Base-by-base conservation (phyloP, 2,113 vertebrate species). In the Zosterops japonicus region DNA sequence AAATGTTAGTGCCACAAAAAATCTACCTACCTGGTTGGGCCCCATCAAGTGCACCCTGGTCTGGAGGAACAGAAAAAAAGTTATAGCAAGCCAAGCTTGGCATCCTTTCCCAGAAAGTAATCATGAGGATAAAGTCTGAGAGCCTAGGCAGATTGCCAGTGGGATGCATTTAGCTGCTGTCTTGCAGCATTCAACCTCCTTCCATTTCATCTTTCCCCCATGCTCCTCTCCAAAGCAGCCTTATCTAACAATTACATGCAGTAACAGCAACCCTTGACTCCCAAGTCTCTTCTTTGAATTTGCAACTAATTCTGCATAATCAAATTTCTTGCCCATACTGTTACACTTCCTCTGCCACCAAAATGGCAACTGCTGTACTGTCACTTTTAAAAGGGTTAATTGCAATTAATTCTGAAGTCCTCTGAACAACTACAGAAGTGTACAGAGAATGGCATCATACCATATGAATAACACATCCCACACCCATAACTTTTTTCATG, bases 41-140 rank as follows among this genome's bases (percentile, higher is more conserved):
- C 97, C 94, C 97, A 97, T 98, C 97, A 97, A 96, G 94, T 97
- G 94, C 91, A 92, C 95, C 97, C 94, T 92, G 97, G 85, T 96
- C 98, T 98, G 96, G 94, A 95, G 97, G 97, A 96, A 98, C 57
- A 98, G 96, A 98, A 97, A 97, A 49, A 93, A 81, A 47, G 81
- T 96, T 97, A 96, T 49, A 89, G 83, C 90, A 92, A 89, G 80
- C 90, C 72, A 96, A 68, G 87, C 50, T 89, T 89, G 0, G 4
- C 87, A 64, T 27, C 24, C 86, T 80, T 91, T 91, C 49, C 14
- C 68, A 88, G 81, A 74, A 85, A 78, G 42, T n/a, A 83, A 83
- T 56, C 35, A 33, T 27, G 90, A 91, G 29, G 52, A 68, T 25
- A 15, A 57, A 81, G 67, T 63, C 41, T 21, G 63, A 57, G 52